phyloP scores from a whole-genome alignment of 2,113 vertebrate genomes.

The Melanocharis versteri region DNA sequence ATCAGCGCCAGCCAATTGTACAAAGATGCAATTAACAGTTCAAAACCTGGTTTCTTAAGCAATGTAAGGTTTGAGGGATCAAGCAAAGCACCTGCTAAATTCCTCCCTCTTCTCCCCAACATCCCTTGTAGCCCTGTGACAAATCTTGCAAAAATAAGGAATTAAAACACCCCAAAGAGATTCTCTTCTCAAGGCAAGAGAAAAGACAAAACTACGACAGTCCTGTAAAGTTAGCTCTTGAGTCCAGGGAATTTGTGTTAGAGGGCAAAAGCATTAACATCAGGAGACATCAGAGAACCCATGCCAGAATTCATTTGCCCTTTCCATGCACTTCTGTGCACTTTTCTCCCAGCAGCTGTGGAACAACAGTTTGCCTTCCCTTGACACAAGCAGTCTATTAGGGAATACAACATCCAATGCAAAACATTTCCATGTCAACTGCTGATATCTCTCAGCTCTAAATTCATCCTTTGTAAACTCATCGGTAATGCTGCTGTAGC shows the following conservation, averaged over 20 bases:
- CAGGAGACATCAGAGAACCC: neutral
- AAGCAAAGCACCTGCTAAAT: neutral
- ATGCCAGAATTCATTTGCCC: neutral
- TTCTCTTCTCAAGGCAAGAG: neutral
- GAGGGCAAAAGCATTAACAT: neutral
- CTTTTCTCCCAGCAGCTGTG: neutral
- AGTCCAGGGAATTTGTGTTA: too few relatives aligned
- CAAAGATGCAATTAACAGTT: neutral
- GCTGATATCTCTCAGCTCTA: neutral
- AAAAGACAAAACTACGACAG: neutral
- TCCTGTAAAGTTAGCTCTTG: neutral
- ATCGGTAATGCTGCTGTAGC: neutral
- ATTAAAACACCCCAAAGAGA: too few relatives aligned
- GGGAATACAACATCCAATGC: neutral
- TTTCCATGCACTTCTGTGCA: neutral
- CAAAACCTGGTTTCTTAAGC: neutral
- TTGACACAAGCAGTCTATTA: neutral
- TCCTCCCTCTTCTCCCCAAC: neutral
- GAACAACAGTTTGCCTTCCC: neutral
- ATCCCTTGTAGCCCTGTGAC: neutral
- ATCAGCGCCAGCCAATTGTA: neutral
- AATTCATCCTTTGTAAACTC: neutral
- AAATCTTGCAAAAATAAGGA: neutral
- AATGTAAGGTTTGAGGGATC: neutral
- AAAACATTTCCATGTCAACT: neutral